These are phyloP conservation scores for Metallyticus violacea DNA, from an alignment of 2,888 invertebrate species.

Conservation along the genomic window DNA sequence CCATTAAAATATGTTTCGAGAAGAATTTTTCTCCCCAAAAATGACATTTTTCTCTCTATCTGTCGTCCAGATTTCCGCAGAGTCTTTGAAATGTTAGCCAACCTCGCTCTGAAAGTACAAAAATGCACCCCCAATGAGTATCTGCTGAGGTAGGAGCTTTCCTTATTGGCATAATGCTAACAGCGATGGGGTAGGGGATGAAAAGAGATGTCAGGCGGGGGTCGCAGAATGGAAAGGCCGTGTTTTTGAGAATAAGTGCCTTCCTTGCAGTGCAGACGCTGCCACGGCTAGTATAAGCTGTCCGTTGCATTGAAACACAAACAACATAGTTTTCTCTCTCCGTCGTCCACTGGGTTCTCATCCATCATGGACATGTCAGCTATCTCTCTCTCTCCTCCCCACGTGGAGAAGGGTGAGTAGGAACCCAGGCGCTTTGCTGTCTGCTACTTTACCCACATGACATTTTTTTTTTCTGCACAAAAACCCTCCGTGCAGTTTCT, in stretches of 20 bases:
- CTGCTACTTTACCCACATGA: slow-evolving; percentile 20
- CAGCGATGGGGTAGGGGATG: neutral
- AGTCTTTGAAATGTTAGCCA: too few species aligned
- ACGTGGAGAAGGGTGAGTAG: neutral
- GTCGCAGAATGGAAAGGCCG: slow-evolving; percentile 10
- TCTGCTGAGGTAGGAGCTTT: neutral
- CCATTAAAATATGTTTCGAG: too few species aligned
- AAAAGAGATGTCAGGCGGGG: slow-evolving; percentile 8
- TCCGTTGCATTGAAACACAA: slow-evolving; percentile 26
- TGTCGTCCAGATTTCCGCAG: too few species aligned
- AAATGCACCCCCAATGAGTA: too few species aligned
- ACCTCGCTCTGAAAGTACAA: too few species aligned
- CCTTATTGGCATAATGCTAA: neutral
- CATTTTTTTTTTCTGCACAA: slow-evolving; percentile 18
- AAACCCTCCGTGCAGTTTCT: neutral
- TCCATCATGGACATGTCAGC: slow-evolving; percentile 31
- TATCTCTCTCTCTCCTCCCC: neutral
- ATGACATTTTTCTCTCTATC: too few species aligned
- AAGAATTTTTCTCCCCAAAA: too few species aligned
- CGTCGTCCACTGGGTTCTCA: slow-evolving; percentile 20
- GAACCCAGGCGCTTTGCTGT: neutral
- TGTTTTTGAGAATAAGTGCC: slow-evolving; percentile 12
- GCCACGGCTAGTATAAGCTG: slow-evolving; percentile 7
- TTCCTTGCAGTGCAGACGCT: neutral
- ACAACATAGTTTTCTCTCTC: slow-evolving; percentile 29